Percentiles rank a stretch among this genome's conserved stretches.
phyloP scores from a whole-genome alignment of 2,888 invertebrate genomes.

The Hirtodrosophila alboralis region DNA sequence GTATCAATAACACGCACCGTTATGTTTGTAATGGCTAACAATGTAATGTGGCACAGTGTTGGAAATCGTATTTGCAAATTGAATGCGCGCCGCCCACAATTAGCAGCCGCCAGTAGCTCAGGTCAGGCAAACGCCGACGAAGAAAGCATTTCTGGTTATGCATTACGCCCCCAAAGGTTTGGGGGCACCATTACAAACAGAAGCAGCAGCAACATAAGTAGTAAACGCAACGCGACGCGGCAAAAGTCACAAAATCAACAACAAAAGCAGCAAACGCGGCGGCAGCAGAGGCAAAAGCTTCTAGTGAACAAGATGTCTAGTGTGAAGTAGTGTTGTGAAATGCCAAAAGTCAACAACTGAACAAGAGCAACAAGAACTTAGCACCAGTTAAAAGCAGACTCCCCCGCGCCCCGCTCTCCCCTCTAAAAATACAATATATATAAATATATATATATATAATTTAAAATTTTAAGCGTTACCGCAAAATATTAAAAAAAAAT shows the following conservation, averaged over 20 bases:
- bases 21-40: constrained; percentile 84
- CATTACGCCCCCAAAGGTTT: constrained; percentile 84
- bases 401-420: constrained; percentile 10
- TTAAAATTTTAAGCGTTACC: constrained; percentile 21
- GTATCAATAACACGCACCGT: constrained; percentile 66
- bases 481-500: constrained; percentile 20
- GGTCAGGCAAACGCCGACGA: constrained; percentile 63
- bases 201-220: constrained; percentile 32
- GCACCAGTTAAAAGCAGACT: constrained; percentile 46
- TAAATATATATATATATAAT: no score
- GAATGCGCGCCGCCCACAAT: constrained; percentile 71
- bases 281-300: constrained; percentile 44
- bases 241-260: constrained; percentile 37
- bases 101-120: constrained; percentile 61
- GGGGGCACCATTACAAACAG: constrained; percentile 82
- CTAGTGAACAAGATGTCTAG: constrained; percentile 46
- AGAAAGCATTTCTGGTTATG: constrained; percentile 74
- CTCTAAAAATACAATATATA: constrained; percentile 19
- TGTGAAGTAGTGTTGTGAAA: constrained; percentile 71
- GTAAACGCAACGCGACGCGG: constrained; percentile 13
- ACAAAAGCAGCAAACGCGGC: constrained; percentile 28
- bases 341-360: constrained; percentile 47
- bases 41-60: constrained; percentile 83
- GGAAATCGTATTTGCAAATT: constrained; percentile 71
- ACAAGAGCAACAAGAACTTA: constrained; percentile 53